Evolutionary conservation across 35 echinoderm and acorn worm species (phyloP).

Genomic region (Ptychodera flava): DNA sequence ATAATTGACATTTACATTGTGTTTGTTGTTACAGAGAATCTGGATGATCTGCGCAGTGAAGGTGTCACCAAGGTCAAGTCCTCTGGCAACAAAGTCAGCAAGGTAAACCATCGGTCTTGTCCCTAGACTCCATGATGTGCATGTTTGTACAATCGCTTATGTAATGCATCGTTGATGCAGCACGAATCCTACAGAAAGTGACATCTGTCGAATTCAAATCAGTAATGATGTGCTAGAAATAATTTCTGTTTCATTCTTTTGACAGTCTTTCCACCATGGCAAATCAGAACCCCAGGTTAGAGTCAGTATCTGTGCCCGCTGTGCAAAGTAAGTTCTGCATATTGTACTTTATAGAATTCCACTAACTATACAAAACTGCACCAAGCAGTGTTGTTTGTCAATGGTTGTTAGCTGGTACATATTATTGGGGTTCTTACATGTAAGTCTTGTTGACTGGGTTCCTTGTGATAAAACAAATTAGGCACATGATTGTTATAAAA

Average conservation of each 20-base stretch:
- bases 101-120: neutral
- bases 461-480: too few species aligned
- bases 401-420: too few species aligned
- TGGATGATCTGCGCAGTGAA: constrained; percentile 75
- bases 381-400: too few species aligned
- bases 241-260: neutral
- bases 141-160: neutral
- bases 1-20: neutral
- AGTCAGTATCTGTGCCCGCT: constrained; percentile 69
- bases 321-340: constrained; percentile 56
- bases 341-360: too few species aligned
- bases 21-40: constrained; percentile 55
- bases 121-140: neutral
- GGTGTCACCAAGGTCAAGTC: constrained; percentile 66
- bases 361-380: too few species aligned
- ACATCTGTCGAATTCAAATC: constrained; percentile 7
- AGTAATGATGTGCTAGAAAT: constrained; percentile 18
- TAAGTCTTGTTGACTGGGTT: too few species aligned
- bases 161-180: neutral
- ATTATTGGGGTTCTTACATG: too few species aligned
- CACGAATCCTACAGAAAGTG: neutral
- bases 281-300: constrained; percentile 46
- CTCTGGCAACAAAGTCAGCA: constrained; percentile 73
- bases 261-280: neutral
- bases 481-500: too few species aligned